Evolutionary conservation across 1,140 invertebrate species (phyloP).

Genomic region (Drosophila nebulosa): DNA sequence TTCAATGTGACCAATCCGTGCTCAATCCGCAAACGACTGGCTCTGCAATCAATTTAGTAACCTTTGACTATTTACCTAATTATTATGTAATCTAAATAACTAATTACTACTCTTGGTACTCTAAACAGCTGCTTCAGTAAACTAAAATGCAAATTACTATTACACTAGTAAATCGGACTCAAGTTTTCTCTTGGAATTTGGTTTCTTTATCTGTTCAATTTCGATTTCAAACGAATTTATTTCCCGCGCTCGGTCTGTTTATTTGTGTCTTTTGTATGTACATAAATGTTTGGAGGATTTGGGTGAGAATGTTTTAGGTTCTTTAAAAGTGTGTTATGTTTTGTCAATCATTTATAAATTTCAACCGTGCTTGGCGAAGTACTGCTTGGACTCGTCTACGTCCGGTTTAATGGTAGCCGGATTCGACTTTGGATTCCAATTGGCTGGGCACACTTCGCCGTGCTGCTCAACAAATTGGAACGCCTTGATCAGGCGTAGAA

Average conservation of each 20-base stretch:
- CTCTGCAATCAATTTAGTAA: constrained; percentile 43
- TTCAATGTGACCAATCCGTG: constrained; percentile 5
- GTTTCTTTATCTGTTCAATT: neutral
- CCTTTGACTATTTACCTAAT: constrained; percentile 29
- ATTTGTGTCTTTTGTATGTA: constrained; percentile 23
- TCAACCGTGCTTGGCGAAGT: constrained; percentile 85
- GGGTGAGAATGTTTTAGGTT: constrained; percentile 21
- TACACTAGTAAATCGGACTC: constrained; percentile 5
- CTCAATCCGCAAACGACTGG: constrained; percentile 29
- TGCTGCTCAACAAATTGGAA: constrained; percentile 96
- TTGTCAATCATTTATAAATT: neutral
- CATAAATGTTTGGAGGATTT: neutral
- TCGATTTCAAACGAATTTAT: neutral
- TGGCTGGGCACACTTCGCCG: constrained; percentile 95
- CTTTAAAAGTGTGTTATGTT: constrained; percentile 1
- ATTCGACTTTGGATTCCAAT: constrained; percentile 89
- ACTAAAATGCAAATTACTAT: constrained; percentile 17
- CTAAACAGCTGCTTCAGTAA: constrained; percentile 29
- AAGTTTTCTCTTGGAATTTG: neutral
- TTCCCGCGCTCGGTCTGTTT: neutral
- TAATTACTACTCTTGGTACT: constrained; percentile 47
- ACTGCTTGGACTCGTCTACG: constrained; percentile 89
- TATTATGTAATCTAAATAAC: constrained; percentile 17
- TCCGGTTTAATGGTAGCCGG: constrained; percentile 92
- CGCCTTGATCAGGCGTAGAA: constrained; percentile 93